A percentile compares a stretch with the other conserved stretches of the same genome.
phyloP scores from a whole-genome alignment of 2,797 vertebrate genomes.

The Ctenosaura bakeri region DNA sequence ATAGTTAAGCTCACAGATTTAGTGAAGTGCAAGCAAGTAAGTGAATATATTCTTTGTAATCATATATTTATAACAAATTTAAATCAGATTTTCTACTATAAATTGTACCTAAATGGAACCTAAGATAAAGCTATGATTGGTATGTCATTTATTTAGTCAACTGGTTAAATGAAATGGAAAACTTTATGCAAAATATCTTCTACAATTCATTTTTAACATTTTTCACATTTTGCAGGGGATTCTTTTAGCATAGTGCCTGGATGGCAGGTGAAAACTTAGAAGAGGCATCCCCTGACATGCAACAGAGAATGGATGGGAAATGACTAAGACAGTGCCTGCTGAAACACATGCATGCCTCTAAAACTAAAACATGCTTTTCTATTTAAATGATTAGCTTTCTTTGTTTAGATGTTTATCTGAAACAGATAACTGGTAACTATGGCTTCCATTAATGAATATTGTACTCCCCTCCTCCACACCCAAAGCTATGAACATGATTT shows the following conservation, averaged over 20 bases:
- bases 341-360: not conserved
- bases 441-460: not conserved
- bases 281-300: not conserved
- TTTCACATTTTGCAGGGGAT: not conserved
- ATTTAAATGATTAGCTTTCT: not conserved
- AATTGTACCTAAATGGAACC: not conserved
- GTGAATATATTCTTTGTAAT: not conserved
- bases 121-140: not conserved
- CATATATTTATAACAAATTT: not conserved
- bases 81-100: not conserved
- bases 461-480: not conserved
- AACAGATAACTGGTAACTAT: not conserved
- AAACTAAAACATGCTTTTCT: not conserved
- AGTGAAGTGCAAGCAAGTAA: not conserved
- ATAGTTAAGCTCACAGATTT: not conserved
- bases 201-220: not conserved
- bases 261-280: not conserved
- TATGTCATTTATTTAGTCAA: not conserved
- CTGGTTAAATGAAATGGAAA: not conserved
- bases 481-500: not conserved
- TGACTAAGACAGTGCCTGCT: not conserved
- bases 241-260: not conserved
- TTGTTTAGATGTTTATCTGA: not conserved
- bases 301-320: not conserved
- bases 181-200: not conserved